Conservation (phyloP, 2,113 vertebrate species). For the Neodon shergylaensis region DNA sequence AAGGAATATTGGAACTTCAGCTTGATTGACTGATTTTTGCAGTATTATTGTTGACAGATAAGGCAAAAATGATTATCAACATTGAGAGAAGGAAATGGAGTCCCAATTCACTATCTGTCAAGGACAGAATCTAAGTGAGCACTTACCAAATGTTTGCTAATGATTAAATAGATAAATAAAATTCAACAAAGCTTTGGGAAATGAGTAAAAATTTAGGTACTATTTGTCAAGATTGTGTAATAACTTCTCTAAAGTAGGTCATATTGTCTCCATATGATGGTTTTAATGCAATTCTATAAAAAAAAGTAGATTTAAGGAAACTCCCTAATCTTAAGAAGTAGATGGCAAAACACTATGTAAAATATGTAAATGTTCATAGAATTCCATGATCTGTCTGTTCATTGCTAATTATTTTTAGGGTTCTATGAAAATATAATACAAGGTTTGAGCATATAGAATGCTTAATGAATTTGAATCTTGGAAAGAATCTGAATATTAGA, state of each 20-base stretch:
- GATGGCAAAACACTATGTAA: not conserved
- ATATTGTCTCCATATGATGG: not conserved
- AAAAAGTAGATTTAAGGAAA: not conserved
- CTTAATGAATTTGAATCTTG: not conserved
- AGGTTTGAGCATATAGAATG: not conserved
- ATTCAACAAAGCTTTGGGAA: not conserved
- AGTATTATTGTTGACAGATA: not conserved
- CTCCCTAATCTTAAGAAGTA: not conserved
- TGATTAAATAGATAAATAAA: not conserved
- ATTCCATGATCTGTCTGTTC: not conserved
- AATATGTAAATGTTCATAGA: not conserved
- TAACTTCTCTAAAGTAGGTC: not conserved
- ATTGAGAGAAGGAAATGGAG: not conserved
- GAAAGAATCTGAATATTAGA: not conserved
- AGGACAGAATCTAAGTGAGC: not conserved
- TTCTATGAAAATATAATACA: not conserved
- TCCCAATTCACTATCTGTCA: not conserved
- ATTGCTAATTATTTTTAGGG: slow-evolving; percentile 29
- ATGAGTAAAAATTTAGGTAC: not conserved
- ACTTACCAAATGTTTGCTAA: not conserved
- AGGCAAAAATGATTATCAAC: not conserved
- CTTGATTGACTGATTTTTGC: not conserved
- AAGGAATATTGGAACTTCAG: not conserved
- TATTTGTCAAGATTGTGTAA: not conserved
- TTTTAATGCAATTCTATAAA: not conserved